Evolutionary conservation across 2,888 invertebrate species (phyloP), one percentile per base, ranked within the genome.

Genomic region (Dasysyrphus tricinctus): DNA sequence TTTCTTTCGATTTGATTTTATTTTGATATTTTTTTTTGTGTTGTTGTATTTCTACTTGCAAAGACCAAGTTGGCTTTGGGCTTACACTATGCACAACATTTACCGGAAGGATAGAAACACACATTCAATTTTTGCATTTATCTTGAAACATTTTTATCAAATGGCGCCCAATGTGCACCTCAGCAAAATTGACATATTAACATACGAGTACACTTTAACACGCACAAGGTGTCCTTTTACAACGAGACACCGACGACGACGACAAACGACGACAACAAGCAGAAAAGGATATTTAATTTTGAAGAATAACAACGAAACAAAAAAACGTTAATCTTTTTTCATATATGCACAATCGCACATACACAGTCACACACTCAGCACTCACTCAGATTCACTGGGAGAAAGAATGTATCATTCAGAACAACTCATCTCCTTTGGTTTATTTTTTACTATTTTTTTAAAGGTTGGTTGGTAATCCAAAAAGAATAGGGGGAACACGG

Each of bases 241-340:
- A 57, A 77, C 51, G 19, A 70, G 51, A 51, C 39, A 69, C 49
- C 39, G 42, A 74, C 67, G 42, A 70, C 24, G 51, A 39, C 29
- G 49, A 42, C 49, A 54, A 63, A 72, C 65, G 67, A 44, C 42
- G 69, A 69, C 44, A 37, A 57, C 67, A 42, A 69, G 39, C 69
- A 39, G 39, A 72, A 82, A 86, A 79, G 86, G 86, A 82, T 82
- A 82, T 67, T 86, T 79, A 82, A 79, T 82, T 82, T 72, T 69
- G 32, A 67, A 56, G 72, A 82, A 70, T 78, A 69, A 81, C 80
- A 73, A 72, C 37, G 42, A 39, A 39, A 61, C 61, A 42, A 78
- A 83, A 79, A 65, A 65, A 75, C 49, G 75, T 86, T 78, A 86
- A 82, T 79, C 82, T 82, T 78, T 70, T 73, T 82, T 67, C 59